Evolutionary conservation across 1,140 invertebrate genomes (phyloP), one percentile per base, ranked within the genome.

Genomic region (Ladona fulva): DNA sequence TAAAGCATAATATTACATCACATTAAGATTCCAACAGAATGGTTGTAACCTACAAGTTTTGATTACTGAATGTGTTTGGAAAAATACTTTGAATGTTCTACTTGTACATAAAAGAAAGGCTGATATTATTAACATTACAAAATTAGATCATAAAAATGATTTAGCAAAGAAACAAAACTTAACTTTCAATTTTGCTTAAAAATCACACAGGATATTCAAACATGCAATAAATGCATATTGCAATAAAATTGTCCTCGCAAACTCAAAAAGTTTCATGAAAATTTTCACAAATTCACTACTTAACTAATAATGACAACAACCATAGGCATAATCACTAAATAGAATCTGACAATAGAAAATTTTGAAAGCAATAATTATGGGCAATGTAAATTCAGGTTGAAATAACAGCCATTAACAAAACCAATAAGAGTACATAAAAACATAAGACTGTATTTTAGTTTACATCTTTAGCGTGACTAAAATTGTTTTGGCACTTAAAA

Each of bases 371-470:
- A 66, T 66, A 66, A 66, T 66, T 66, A 66, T 66, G 52, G 52
- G 52, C 52, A 66, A 66, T 66, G 52, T 19, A 19, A 66, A 66
- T 66, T 19, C 52, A 66, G 14, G n/a, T 66, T 66, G 52, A 22
- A 12, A 66, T 22, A 66, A 66, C n/a, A 66, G 52, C 52, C 52
- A 66, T 66, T 5, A 66, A 66, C 52, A 66, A 66, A 37, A 66
- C 52, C 52, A 66, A 66, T 66, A 66, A 66, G 52, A 66, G 52
- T 66, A 66, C 52, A 66, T 66, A 66, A 66, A 66, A 66, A 66
- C 52, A 66, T 37, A 37, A 37, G 52, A 66, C 52, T 66, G 1
- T 37, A 66, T 66, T 66, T 16, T 66, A 66, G 52, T 66, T 66
- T 66, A 66, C 12, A 66, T 66, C 14, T 66, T 66, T 66, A 66